phyloP scores from a whole-genome alignment of 2,797 vertebrate genomes.

The Podarcis lilfordi region DNA sequence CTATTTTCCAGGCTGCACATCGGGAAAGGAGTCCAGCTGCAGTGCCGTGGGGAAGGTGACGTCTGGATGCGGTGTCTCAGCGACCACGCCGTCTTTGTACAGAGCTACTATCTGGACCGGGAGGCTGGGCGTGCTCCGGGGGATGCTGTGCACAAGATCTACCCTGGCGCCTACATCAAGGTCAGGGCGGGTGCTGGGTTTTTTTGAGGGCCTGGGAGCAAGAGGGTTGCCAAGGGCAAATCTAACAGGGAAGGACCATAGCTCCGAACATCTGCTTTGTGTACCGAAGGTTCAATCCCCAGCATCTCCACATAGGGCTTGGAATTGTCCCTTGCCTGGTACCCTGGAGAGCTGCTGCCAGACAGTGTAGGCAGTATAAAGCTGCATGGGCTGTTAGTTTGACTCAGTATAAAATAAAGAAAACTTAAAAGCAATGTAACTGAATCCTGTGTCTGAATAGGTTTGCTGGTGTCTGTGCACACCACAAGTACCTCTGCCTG shows the following conservation, averaged over 20 bases:
- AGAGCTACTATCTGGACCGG: constrained; percentile 84
- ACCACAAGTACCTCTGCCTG: too few relatives aligned
- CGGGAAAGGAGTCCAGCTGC: constrained; percentile 81
- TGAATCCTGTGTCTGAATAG: too few relatives aligned
- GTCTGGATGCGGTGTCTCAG: constrained; percentile 86
- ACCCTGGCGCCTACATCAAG: constrained; percentile 85
- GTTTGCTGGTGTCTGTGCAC: too few relatives aligned
- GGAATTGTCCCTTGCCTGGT: not conserved
- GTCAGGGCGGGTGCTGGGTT: constrained; percentile 31
- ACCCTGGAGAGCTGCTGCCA: not conserved
- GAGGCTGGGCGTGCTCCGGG: constrained; percentile 85
- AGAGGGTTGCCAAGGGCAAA: too few relatives aligned
- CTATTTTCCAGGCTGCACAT: constrained; percentile 78
- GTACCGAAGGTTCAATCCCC: not conserved
- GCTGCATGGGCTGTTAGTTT: not conserved
- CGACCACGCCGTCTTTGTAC: constrained; percentile 82
- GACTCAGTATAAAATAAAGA: not conserved
- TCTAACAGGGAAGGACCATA: too few relatives aligned
- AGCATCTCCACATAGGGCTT: not conserved
- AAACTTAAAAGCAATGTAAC: too few relatives aligned
- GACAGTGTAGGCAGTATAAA: not conserved
- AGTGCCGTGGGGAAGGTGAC: constrained; percentile 82
- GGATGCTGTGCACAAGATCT: constrained; percentile 87
- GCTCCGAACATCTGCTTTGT: too few relatives aligned
- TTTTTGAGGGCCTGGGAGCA: too few relatives aligned